Percentiles rank a stretch among this genome's conserved stretches.
phyloP scores from a whole-genome alignment of 2,888 invertebrate genomes.

The Chrysolina haemoptera region DNA sequence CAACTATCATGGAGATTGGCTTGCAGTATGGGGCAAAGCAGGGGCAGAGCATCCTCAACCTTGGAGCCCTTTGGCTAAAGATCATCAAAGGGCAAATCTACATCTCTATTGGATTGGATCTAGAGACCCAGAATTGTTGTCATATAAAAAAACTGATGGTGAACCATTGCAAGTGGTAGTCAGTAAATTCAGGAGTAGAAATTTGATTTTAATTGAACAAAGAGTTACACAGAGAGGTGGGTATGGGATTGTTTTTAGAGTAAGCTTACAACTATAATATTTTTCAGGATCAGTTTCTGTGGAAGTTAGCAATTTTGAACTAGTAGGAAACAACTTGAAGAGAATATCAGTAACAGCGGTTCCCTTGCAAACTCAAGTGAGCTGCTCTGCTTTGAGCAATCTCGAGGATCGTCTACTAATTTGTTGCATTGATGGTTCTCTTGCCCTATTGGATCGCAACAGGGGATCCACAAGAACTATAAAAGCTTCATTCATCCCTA shows the following conservation, averaged over 20 bases:
- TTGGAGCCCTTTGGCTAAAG: conserved; percentile 88
- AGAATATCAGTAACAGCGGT: conserved; percentile 79
- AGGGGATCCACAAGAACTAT: conserved; percentile 83
- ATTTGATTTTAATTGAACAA: conserved; percentile 86
- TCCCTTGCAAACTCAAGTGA: conserved; percentile 79
- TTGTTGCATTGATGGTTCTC: conserved; percentile 88
- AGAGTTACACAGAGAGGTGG: conserved; percentile 78
- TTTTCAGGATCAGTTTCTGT: conserved; percentile 76
- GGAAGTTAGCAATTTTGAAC: conserved; percentile 78
- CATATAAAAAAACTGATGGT: conserved; percentile 89
- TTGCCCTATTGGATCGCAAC: conserved; percentile 84
- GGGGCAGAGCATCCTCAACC: conserved; percentile 91
- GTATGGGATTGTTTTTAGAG: background rate
- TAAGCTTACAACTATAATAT: background rate
- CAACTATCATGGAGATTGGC: conserved; percentile 68
- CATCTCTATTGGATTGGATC: conserved; percentile 78
- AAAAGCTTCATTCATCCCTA: conserved; percentile 86
- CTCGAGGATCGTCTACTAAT: conserved; percentile 81
- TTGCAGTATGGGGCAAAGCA: conserved; percentile 89
- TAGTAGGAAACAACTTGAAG: conserved; percentile 75
- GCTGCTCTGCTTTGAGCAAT: conserved; percentile 79
- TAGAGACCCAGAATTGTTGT: conserved; percentile 79
- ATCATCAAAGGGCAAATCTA: conserved; percentile 91
- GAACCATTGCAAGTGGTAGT: conserved; percentile 89
- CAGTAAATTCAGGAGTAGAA: conserved; percentile 79